phyloP scores from a whole-genome alignment of 2,797 vertebrate genomes.

The Pteropus rufus region DNA sequence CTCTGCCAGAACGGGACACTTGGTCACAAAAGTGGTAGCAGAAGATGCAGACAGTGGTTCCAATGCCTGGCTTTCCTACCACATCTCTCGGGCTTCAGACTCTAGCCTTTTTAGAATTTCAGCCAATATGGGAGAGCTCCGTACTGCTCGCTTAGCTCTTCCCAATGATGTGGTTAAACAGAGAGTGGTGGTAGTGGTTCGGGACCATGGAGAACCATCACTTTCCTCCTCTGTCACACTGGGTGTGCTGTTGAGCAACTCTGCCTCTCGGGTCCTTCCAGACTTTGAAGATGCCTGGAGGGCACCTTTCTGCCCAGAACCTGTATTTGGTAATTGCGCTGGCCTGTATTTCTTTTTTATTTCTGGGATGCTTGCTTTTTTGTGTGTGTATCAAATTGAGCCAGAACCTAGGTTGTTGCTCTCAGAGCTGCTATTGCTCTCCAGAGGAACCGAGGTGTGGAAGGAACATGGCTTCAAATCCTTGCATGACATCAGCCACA shows the following conservation, averaged over 20 bases:
- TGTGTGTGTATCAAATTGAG: constrained; percentile 67
- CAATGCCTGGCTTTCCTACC: constrained; percentile 91
- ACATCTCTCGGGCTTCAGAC: constrained; percentile 89
- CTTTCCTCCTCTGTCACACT: constrained; percentile 80
- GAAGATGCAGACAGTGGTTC: constrained; percentile 84
- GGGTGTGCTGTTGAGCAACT: constrained; percentile 80
- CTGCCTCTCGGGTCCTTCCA: constrained; percentile 74
- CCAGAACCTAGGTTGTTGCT: constrained; percentile 24
- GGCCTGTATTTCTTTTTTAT: constrained; percentile 79
- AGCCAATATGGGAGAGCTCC: constrained; percentile 75
- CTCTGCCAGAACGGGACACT: constrained; percentile 80
- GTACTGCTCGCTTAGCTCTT: constrained; percentile 73
- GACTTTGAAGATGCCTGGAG: constrained; percentile 78
- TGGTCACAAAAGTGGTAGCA: constrained; percentile 86
- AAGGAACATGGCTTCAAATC: constrained; percentile 75
- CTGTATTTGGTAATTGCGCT: constrained; percentile 81
- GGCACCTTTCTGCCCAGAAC: constrained; percentile 73
- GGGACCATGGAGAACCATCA: constrained; percentile 76
- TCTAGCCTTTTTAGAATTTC: constrained; percentile 86
- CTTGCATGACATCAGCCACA: constrained; percentile 71
- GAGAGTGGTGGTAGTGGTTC: constrained; percentile 80
- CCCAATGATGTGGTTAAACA: constrained; percentile 80
- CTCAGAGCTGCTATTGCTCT: constrained; percentile 56
- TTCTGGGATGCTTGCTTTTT: constrained; percentile 76
- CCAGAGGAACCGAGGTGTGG: constrained; percentile 68